Evolutionary conservation across 2,888 invertebrate genomes (phyloP), one percentile per base, ranked within the genome.

Genomic region (Habroteleia sp.): DNA sequence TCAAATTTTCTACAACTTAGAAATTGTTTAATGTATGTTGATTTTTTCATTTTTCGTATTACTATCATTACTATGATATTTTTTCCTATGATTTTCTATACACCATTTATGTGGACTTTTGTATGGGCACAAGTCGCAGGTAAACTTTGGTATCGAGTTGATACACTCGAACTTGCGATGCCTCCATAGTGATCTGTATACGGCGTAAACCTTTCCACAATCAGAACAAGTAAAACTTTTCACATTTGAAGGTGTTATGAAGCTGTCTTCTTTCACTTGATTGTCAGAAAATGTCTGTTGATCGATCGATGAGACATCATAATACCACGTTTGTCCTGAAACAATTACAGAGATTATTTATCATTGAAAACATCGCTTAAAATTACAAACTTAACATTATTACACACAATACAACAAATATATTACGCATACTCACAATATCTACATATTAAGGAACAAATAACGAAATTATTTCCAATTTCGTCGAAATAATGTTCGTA

Each of bases 41-140:
- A 41, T 50, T 33, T 50, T 63, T 5, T 42, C 52, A 8, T 17
- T 35, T 17, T 42, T 63, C 8, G 3, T n/a, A 8, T 11, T 23
- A 8, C n/a, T 33, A 2, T 48, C 25, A 1, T 8, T n/a, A 8
- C 8, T 48, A 41, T 86, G 85, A 50, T 83, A 83, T 27, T 79
- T 84, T 46, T 78, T 84, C 56, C 79, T 84, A 48, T 87, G 87
- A 42, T 82, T 85, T 8, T 84, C 81, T 7, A 87, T 79, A 42
- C 87, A 84, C 87, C 87, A 87, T 11, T 81, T 85, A 75, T 87
- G 85, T 0, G 87, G 86, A 35, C 81, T 87, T 60, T 79, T 81
- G 54, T 85, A 87, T 0, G 80, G 58, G 31, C 87, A 87, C 0
- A 77, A 63, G 3, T 84, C 83, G 75, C 87, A 87, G 6, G 77